These are phyloP conservation scores for Ectropis crepuscularia DNA, from an alignment of 2,888 invertebrate genomes.

Conservation along the genomic window DNA sequence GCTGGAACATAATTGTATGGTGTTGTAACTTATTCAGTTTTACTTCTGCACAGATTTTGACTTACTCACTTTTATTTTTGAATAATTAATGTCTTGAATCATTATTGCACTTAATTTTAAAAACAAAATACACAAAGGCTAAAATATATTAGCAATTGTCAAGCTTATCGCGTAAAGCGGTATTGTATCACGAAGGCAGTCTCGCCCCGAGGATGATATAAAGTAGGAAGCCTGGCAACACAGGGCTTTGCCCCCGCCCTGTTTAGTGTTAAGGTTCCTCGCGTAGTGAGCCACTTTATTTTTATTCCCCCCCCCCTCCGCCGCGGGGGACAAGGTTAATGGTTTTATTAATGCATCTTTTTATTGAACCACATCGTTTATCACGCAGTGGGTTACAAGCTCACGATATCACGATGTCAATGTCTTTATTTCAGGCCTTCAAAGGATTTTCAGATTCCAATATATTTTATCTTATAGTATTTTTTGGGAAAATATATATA, in stretches of 20 bases:
- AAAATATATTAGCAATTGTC: too few species aligned
- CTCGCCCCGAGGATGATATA: background rate
- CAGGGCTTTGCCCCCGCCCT: conserved; percentile 2
- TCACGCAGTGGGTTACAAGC: conserved; percentile 18
- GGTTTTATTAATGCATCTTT: conserved; percentile 51
- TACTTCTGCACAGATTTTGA: too few species aligned
- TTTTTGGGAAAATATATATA: too few species aligned
- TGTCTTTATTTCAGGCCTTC: background rate
- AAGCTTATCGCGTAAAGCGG: too few species aligned
- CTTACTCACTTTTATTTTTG: too few species aligned
- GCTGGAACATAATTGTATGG: too few species aligned
- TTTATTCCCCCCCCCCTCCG: conserved; percentile 50
- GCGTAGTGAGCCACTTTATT: conserved; percentile 49
- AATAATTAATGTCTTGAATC: too few species aligned
- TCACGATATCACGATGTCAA: conserved; percentile 3
- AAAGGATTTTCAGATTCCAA: background rate
- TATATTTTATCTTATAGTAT: too few species aligned
- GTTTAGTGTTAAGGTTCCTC: conserved; percentile 14
- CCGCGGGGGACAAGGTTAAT: conserved; percentile 46
- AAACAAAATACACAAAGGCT: too few species aligned
- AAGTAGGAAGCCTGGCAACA: background rate
- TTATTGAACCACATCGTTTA: conserved; percentile 45
- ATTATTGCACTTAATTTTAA: too few species aligned
- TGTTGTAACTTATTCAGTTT: too few species aligned
- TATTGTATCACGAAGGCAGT: too few species aligned